Percentiles rank a stretch among this genome's conserved stretches.
phyloP scores from a whole-genome alignment of 2,797 vertebrate species.

The Mus minutoides region DNA sequence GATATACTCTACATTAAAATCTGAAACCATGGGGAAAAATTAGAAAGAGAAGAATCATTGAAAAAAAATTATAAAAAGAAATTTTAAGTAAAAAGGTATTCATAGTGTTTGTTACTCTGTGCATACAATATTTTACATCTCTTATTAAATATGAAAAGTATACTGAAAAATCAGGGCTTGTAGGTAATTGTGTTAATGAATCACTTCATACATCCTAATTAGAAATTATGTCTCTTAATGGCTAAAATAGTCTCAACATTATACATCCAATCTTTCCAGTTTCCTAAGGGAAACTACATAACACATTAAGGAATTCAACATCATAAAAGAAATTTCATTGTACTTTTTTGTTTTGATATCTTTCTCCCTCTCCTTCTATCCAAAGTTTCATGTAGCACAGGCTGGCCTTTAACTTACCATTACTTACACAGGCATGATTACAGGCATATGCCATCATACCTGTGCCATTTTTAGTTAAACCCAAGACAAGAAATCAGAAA shows the following conservation, averaged over 20 bases:
- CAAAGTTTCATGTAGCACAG: background rate
- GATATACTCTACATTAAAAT: constrained; percentile 98
- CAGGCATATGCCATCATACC: background rate
- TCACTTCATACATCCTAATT: constrained; percentile 49
- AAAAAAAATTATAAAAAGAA: constrained; percentile 29
- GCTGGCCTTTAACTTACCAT: background rate
- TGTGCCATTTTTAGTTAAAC: constrained; percentile 45
- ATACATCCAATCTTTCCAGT: background rate
- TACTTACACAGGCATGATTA: background rate
- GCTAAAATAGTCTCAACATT: constrained; percentile 12
- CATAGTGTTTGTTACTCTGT: background rate
- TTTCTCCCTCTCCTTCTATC: background rate
- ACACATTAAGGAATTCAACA: background rate
- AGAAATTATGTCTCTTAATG: constrained; percentile 40
- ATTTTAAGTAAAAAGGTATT: background rate
- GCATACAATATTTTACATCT: background rate
- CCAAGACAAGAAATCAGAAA: constrained; percentile 2
- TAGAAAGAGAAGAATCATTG: constrained; percentile 59
- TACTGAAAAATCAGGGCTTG: background rate
- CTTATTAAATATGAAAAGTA: background rate
- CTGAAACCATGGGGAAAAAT: constrained; percentile 84
- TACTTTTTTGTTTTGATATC: background rate
- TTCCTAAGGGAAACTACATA: background rate
- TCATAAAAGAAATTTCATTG: background rate
- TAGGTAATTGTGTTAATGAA: background rate